Conservation (phyloP, 2,888 invertebrate species). For the Branchipolynoe longqiensis region DNA sequence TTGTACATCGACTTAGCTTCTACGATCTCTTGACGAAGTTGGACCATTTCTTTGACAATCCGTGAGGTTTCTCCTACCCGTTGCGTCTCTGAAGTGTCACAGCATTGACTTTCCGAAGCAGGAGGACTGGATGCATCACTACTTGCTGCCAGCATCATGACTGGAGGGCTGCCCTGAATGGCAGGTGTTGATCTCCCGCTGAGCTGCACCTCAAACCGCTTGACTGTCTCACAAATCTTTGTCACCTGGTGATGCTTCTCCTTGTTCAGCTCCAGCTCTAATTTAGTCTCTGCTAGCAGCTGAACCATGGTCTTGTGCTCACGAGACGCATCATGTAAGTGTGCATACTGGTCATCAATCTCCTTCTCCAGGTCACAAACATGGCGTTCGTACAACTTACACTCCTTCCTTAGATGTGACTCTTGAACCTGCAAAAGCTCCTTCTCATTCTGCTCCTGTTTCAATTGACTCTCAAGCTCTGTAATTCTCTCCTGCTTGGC, state of each 20-base stretch:
- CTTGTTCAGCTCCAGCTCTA: constrained; percentile 55
- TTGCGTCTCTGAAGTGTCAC: constrained; percentile 5
- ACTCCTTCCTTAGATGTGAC: constrained; percentile 55
- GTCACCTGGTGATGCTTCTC: constrained; percentile 48
- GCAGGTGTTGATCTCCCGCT: constrained; percentile 46
- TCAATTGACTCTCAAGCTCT: constrained; percentile 43
- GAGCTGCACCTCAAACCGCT: constrained; percentile 42
- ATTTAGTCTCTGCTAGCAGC: constrained; percentile 53
- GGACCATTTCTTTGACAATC: constrained; percentile 21
- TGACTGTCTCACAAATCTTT: constrained; percentile 46
- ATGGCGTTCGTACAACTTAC: constrained; percentile 41
- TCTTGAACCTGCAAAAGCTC: constrained; percentile 43
- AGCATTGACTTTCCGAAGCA: neutral
- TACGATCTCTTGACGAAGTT: constrained; percentile 22
- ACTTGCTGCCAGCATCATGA: neutral
- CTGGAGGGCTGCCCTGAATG: constrained; percentile 6
- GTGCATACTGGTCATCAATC: constrained; percentile 23
- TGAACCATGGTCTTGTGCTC: constrained; percentile 48
- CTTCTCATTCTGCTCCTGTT: constrained; percentile 17
- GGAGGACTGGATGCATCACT: neutral
- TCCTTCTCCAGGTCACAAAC: constrained; percentile 51
- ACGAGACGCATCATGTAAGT: constrained; percentile 29
- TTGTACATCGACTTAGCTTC: constrained; percentile 49
- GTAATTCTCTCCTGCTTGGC: neutral
- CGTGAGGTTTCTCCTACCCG: constrained; percentile 15